Conservation (phyloP, 2,888 invertebrate genomes). For the Tineola bisselliella region DNA sequence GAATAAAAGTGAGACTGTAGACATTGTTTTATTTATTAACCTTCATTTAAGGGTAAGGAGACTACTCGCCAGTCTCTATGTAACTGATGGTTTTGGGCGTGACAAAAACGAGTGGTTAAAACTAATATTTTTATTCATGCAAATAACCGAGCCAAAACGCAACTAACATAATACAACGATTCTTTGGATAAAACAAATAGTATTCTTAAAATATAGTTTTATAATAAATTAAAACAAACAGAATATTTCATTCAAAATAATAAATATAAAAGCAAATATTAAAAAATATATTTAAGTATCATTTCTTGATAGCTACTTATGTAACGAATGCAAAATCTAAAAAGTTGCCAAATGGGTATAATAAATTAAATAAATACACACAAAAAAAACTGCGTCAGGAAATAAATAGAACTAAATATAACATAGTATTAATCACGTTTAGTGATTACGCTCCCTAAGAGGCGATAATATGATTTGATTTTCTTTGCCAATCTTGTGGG, state of each 20-base stretch:
- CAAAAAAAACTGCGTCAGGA: too few relatives aligned
- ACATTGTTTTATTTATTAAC: background rate
- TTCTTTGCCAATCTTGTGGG: slow-evolving; percentile 54
- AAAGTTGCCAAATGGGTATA: too few relatives aligned
- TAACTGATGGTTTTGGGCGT: too few relatives aligned
- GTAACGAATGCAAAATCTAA: too few relatives aligned
- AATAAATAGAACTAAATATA: too few relatives aligned
- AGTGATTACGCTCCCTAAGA: slow-evolving; percentile 53
- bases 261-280: background rate
- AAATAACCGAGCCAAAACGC: background rate
- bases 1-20: slow-evolving; percentile 2
- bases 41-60: too few relatives aligned
- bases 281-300: background rate
- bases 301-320: background rate
- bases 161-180: background rate
- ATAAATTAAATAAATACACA: too few relatives aligned
- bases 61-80: too few relatives aligned
- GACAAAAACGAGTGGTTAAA: too few relatives aligned
- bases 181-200: background rate
- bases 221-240: background rate
- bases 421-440: slow-evolving; percentile 12
- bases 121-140: background rate
- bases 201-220: too few relatives aligned
- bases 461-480: slow-evolving; percentile 54
- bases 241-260: background rate